phyloP scores from a whole-genome alignment of 2,113 vertebrate genomes.

The Oplegnathus fasciatus region DNA sequence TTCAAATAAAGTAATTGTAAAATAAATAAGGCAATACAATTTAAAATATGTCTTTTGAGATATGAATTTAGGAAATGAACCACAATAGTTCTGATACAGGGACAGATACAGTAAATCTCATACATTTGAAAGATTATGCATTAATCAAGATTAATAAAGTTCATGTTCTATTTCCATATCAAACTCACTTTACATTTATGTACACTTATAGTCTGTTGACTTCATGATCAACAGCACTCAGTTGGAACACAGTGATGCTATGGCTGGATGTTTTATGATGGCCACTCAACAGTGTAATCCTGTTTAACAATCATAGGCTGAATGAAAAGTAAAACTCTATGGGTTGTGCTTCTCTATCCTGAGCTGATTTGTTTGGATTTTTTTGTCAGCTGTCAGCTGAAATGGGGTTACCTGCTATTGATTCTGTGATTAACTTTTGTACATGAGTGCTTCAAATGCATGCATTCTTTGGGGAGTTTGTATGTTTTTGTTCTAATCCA shows the following conservation, averaged over 20 bases:
- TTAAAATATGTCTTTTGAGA: not conserved
- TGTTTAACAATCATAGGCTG: not conserved
- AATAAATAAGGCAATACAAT: not conserved
- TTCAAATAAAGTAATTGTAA: too few relatives aligned
- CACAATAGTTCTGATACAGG: not conserved
- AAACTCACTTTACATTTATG: not conserved
- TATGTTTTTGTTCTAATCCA: conserved; percentile 39
- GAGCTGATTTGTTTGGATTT: conserved; percentile 1
- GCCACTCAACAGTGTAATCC: not conserved
- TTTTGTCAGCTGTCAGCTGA: not conserved
- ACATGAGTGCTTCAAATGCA: not conserved
- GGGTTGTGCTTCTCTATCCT: not conserved
- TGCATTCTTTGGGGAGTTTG: conserved; percentile 13
- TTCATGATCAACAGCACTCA: too few relatives aligned
- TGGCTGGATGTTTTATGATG: not conserved
- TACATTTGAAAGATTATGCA: not conserved
- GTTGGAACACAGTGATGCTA: not conserved
- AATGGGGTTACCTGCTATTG: not conserved
- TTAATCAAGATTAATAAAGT: not conserved
- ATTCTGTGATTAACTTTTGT: conserved; percentile 1
- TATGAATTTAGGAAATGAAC: not conserved
- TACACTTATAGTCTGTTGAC: not conserved
- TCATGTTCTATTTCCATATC: not conserved
- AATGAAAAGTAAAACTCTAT: not conserved
- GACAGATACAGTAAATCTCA: not conserved